Evolutionary conservation across 92 coral and sea anemone genomes (phyloP).

Genomic region (Montipora capitata): DNA sequence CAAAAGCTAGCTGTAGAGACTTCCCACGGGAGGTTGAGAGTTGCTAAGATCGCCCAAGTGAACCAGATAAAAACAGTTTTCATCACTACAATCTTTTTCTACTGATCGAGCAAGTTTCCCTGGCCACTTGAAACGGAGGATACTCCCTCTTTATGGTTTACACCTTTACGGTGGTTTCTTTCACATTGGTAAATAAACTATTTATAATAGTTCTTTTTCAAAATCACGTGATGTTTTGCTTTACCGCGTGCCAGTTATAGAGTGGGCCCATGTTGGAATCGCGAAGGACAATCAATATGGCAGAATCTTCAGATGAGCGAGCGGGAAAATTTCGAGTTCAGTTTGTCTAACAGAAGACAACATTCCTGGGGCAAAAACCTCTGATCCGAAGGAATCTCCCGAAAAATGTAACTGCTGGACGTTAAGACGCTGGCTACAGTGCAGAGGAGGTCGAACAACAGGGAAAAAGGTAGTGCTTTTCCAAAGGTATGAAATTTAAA

Average conservation of each 20-base stretch:
- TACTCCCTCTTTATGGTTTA: too few species aligned
- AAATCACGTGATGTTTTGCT: slow-evolving; percentile 33
- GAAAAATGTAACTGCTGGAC: slow-evolving; percentile 69
- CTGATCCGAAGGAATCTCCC: slow-evolving; percentile 48
- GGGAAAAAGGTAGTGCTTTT: slow-evolving; percentile 69
- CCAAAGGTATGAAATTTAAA: slow-evolving; percentile 28
- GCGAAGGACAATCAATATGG: slow-evolving; percentile 37
- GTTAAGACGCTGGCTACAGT: slow-evolving; percentile 59
- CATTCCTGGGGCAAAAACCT: slow-evolving; percentile 70
- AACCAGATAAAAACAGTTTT: too few species aligned
- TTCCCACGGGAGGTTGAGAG: too few species aligned
- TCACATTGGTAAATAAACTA: too few species aligned
- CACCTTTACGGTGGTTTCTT: too few species aligned
- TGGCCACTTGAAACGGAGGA: too few species aligned
- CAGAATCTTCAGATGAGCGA: slow-evolving; percentile 16
- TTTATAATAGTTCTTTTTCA: slow-evolving; percentile 23
- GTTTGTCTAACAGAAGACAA: slow-evolving; percentile 66
- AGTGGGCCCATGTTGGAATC: slow-evolving; percentile 49
- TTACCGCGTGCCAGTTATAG: slow-evolving; percentile 42
- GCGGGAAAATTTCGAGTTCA: slow-evolving; percentile 43
- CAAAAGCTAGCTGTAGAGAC: too few species aligned
- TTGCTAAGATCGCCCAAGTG: too few species aligned
- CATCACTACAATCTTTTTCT: too few species aligned
- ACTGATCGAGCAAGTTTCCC: too few species aligned
- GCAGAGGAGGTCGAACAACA: slow-evolving; percentile 69